phyloP scores from a whole-genome alignment of 2,113 vertebrate genomes.

The Mustela lutreola region DNA sequence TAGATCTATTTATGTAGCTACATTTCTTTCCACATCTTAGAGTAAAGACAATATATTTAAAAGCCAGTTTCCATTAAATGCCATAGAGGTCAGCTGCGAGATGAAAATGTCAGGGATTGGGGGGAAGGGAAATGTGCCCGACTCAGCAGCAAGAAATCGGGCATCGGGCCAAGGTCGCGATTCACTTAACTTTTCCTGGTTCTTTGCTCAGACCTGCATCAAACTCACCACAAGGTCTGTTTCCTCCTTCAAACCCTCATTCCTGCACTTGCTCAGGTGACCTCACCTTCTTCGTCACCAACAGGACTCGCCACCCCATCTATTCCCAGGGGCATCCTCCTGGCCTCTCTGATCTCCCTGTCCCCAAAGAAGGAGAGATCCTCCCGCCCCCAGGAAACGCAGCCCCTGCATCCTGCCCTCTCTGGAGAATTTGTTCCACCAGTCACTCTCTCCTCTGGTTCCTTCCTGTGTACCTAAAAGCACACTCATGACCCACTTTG shows the following conservation, averaged over 20 bases:
- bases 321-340: not conserved
- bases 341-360: not conserved
- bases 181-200: not conserved
- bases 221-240: not conserved
- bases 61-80: not conserved
- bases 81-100: not conserved
- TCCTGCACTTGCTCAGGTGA: not conserved
- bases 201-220: not conserved
- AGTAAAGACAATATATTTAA: constrained; percentile 45
- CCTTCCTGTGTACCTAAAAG: constrained; percentile 49
- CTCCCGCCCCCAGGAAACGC: not conserved
- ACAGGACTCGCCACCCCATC: fast-evolving
- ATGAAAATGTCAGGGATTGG: constrained; percentile 12
- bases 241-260: not conserved
- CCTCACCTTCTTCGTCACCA: not conserved
- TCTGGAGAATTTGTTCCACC: not conserved
- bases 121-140: fast-evolving
- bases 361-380: not conserved
- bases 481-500: not conserved
- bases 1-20: not conserved
- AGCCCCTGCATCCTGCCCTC: not conserved
- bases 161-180: not conserved
- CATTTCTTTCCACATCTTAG: not conserved
- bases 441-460: not conserved
- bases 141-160: not conserved